A percentile compares a stretch with the other conserved stretches of the same genome.
These are phyloP conservation scores for Agelas oroides DNA, from an alignment of 37 sponge, comb jelly and placozoan genomes.

Conservation along the genomic window DNA sequence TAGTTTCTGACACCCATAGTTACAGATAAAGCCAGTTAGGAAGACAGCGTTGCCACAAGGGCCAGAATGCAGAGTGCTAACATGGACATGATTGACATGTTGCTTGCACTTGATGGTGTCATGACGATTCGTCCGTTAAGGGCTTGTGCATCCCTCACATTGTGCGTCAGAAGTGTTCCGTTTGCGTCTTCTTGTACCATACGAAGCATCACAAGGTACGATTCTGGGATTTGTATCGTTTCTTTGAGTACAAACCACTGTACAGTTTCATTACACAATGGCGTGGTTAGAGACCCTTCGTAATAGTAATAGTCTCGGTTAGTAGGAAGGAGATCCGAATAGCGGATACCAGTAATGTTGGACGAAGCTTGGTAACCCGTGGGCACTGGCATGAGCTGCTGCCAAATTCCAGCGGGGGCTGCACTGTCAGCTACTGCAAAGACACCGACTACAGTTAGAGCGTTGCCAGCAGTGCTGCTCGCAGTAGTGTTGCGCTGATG, in stretches of 20 bases:
- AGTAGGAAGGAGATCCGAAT: slow-evolving; percentile 32
- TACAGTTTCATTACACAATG: slow-evolving; percentile 57
- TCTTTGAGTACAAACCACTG: slow-evolving; percentile 73
- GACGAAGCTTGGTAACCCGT: not conserved
- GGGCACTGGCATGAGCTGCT: not conserved
- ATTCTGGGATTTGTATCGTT: slow-evolving; percentile 32
- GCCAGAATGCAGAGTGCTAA: no score
- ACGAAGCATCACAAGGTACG: slow-evolving; percentile 23
- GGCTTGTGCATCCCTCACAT: slow-evolving; percentile 16
- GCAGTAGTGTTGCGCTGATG: not conserved
- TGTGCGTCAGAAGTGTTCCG: not conserved
- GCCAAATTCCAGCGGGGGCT: not conserved
- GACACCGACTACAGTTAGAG: slow-evolving; percentile 41
- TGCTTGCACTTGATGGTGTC: not conserved
- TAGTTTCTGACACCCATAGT: no score
- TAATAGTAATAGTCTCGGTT: slow-evolving; percentile 56
- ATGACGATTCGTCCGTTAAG: slow-evolving; percentile 19
- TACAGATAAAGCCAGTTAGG: no score
- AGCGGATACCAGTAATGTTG: not conserved
- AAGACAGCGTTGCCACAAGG: no score
- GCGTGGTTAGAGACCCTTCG: slow-evolving; percentile 74
- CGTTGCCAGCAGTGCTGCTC: not conserved
- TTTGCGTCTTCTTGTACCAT: not conserved
- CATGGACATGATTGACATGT: no score
- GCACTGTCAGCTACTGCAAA: slow-evolving; percentile 11